phyloP scores from a whole-genome alignment of 2,797 vertebrate genomes.

The Tapirus indicus region DNA sequence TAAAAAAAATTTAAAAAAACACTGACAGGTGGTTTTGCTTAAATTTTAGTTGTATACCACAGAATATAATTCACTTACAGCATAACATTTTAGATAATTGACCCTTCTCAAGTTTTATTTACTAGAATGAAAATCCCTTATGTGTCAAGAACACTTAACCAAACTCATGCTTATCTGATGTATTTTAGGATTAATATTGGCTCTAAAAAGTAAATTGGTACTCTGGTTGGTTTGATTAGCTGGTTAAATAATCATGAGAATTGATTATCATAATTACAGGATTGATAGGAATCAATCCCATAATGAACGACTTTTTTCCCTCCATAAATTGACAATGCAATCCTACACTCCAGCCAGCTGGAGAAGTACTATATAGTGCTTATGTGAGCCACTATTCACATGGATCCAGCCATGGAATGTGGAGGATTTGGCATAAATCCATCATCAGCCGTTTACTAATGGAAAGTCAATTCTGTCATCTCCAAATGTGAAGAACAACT shows the following conservation, averaged over 20 bases:
- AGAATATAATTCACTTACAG: neutral
- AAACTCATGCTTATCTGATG: constrained; percentile 22
- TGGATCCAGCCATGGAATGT: constrained; percentile 25
- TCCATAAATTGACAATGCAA: neutral
- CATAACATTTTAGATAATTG: constrained; percentile 9
- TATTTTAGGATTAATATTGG: constrained; percentile 40
- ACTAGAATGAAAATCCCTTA: constrained; percentile 59
- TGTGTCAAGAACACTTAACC: constrained; percentile 40
- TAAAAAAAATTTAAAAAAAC: neutral
- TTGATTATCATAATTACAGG: neutral
- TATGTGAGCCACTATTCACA: neutral
- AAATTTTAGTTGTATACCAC: neutral
- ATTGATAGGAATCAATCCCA: neutral
- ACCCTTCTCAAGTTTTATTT: constrained; percentile 52
- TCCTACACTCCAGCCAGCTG: constrained; percentile 46
- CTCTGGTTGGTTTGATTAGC: neutral
- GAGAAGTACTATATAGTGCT: neutral
- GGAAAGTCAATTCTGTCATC: constrained; percentile 50
- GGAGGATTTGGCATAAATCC: constrained; percentile 11
- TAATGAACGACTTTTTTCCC: neutral
- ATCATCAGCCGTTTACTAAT: neutral
- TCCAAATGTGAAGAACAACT: constrained; percentile 60
- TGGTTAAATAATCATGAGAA: constrained; percentile 58
- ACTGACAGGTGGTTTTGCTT: neutral
- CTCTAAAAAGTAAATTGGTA: constrained; percentile 47